Evolutionary conservation across 2,797 vertebrate genomes (phyloP).

Genomic region (Peromyscus aztecus): DNA sequence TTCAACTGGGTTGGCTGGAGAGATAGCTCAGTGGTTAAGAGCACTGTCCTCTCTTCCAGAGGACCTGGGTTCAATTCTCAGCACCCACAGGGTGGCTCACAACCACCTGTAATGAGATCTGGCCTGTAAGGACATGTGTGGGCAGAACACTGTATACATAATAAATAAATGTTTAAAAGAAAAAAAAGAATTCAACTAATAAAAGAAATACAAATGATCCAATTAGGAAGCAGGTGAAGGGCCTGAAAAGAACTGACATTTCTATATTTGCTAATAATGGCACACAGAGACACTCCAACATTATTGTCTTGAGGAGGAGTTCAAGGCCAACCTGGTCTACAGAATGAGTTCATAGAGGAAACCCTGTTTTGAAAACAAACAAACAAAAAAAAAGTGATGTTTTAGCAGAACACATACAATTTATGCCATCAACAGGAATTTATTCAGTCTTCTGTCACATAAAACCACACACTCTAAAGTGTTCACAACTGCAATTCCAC

Average conservation of each 20-base stretch:
- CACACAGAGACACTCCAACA: background rate
- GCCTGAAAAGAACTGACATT: background rate
- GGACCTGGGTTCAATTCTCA: no score
- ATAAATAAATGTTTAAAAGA: no score
- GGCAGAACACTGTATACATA: no score
- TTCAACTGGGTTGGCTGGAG: no score
- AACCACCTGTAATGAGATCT: no score
- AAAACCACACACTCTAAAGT: background rate
- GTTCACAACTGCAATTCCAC: background rate
- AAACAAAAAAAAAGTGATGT: background rate
- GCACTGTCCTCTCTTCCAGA: no score
- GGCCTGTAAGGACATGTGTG: no score
- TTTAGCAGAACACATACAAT: constrained; percentile 10
- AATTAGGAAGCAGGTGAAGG: background rate
- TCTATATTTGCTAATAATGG: background rate
- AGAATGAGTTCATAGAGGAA: background rate
- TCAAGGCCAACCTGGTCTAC: background rate
- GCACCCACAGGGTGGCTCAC: no score
- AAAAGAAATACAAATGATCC: background rate
- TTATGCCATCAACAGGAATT: constrained; percentile 66
- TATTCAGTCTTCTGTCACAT: constrained; percentile 76
- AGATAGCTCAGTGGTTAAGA: no score
- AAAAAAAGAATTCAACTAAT: background rate
- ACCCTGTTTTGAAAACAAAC: background rate
- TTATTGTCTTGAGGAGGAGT: background rate